These are phyloP conservation scores for Anas capensis DNA, from an alignment of 2,797 vertebrate species.

Conservation along the genomic window DNA sequence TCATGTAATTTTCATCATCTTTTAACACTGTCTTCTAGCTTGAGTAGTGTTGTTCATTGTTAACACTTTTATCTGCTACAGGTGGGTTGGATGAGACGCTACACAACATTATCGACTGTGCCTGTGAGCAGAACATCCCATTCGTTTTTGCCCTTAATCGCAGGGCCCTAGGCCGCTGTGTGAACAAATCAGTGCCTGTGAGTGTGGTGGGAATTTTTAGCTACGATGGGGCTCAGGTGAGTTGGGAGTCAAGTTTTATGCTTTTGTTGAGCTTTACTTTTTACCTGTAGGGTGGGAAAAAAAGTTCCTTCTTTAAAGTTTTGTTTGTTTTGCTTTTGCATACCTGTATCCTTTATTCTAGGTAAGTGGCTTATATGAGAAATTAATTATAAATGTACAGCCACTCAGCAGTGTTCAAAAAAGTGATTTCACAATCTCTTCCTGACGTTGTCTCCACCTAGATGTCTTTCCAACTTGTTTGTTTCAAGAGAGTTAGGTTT, in stretches of 20 bases:
- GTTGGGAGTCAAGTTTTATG: background rate
- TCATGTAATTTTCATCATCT: background rate
- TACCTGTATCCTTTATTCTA: background rate
- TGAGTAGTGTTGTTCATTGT: background rate
- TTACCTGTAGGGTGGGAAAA: background rate
- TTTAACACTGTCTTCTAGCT: background rate
- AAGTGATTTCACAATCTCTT: background rate
- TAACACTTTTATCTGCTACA: slow-evolving; percentile 55
- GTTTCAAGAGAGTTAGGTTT: background rate
- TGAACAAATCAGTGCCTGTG: slow-evolving; percentile 95
- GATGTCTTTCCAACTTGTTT: background rate
- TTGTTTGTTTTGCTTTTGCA: background rate
- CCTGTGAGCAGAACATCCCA: slow-evolving; percentile 91
- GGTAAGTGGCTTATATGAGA: background rate
- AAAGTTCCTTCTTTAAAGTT: background rate
- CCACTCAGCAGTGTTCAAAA: background rate
- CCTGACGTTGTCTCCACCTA: background rate
- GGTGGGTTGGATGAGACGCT: slow-evolving; percentile 96
- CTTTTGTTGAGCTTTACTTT: background rate
- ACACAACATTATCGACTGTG: slow-evolving; percentile 91
- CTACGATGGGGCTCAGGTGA: slow-evolving; percentile 97
- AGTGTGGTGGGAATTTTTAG: slow-evolving; percentile 98
- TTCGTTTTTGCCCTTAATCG: slow-evolving; percentile 96
- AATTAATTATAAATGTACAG: background rate
- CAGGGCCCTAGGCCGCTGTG: slow-evolving; percentile 91